Conservation (phyloP, 2,888 invertebrate species). For the Parnassius glacialis region DNA sequence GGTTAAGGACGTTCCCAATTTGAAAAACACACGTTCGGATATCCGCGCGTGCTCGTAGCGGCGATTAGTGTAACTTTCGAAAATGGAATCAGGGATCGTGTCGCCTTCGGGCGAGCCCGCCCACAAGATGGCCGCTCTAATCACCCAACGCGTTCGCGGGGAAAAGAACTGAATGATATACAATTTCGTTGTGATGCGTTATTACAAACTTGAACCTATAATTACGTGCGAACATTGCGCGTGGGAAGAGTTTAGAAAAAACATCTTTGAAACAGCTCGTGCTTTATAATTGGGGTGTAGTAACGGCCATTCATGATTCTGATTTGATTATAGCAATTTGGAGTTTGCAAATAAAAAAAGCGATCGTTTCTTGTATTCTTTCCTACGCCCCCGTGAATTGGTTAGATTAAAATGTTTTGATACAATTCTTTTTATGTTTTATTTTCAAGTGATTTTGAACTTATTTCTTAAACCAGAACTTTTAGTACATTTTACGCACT, state of each 20-base stretch:
- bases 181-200: slow-evolving; percentile 80
- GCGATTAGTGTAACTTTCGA: slow-evolving; percentile 80
- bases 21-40: slow-evolving; percentile 77
- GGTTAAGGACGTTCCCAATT: slow-evolving; percentile 73
- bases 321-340: slow-evolving; percentile 53
- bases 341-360: slow-evolving; percentile 36
- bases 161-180: slow-evolving; percentile 75
- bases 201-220: slow-evolving; percentile 75
- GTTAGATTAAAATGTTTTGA: slow-evolving; percentile 14
- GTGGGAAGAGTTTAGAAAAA: slow-evolving; percentile 80
- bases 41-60: slow-evolving; percentile 75
- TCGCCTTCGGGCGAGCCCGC: slow-evolving; percentile 76
- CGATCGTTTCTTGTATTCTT: slow-evolving; percentile 29
- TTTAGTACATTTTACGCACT: not conserved
- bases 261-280: slow-evolving; percentile 68
- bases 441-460: not conserved
- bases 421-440: slow-evolving; percentile 11
- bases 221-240: slow-evolving; percentile 72
- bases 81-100: slow-evolving; percentile 77
- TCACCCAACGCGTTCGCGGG: slow-evolving; percentile 72
- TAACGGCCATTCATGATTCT: slow-evolving; percentile 61
- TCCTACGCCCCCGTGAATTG: slow-evolving; percentile 14
- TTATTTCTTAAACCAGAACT: not conserved
- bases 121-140: slow-evolving; percentile 80
- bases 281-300: slow-evolving; percentile 67